A percentile compares a stretch with the other conserved stretches of the same genome.
Conservation (phyloP, 2,888 invertebrate genomes). For the Chrysotoxum bicinctum region DNA sequence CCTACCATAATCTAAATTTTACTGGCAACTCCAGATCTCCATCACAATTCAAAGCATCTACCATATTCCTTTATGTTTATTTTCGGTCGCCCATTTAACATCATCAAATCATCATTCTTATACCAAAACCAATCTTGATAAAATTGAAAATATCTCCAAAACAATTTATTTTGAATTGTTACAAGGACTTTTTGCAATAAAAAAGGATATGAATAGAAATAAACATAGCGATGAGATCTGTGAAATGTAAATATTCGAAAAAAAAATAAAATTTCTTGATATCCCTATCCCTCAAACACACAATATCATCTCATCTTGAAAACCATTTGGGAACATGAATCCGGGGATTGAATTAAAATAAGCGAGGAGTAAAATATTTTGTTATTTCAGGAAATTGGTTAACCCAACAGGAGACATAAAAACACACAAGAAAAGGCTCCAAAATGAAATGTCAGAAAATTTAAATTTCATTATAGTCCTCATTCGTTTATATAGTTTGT, state of each 20-base stretch:
- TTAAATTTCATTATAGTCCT: conserved; percentile 61
- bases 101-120: conserved; percentile 37
- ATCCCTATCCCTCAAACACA: background rate
- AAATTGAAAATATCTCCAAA: conserved; percentile 19
- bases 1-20: background rate
- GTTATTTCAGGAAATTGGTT: conserved; percentile 21
- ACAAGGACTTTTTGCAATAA: background rate
- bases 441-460: conserved; percentile 52
- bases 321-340: conserved; percentile 4
- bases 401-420: background rate
- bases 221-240: background rate
- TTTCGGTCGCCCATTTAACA: conserved; percentile 4
- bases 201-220: background rate
- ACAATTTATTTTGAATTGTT: conserved; percentile 31
- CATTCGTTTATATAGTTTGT: background rate
- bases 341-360: conserved; percentile 30
- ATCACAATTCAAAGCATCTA: background rate
- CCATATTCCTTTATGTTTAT: background rate
- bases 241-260: background rate
- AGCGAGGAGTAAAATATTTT: conserved; percentile 38
- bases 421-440: background rate
- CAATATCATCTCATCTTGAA: background rate
- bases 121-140: conserved; percentile 12
- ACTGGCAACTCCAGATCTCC: background rate
- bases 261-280: background rate